These are phyloP conservation scores for Notoglanidium macrostoma DNA, from an alignment of 2,797 vertebrate species.

Conservation along the genomic window DNA sequence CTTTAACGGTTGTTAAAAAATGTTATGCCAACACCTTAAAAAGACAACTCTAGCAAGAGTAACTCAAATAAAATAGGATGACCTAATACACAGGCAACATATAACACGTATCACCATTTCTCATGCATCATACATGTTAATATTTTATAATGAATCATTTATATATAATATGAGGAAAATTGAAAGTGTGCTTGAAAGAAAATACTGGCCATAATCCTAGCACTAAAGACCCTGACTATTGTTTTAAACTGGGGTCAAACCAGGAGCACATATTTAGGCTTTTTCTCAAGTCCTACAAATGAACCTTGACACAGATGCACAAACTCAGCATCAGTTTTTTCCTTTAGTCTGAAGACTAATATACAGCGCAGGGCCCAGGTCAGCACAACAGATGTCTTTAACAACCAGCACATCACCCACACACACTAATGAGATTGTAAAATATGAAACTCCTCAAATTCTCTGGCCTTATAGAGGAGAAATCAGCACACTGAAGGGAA, in stretches of 20 bases:
- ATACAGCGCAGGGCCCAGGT: conserved; percentile 9
- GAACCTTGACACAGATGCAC: not conserved
- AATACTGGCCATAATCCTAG: not conserved
- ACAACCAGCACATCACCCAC: conserved; percentile 14
- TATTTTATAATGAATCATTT: not conserved
- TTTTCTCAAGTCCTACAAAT: not conserved
- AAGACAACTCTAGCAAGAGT: not conserved
- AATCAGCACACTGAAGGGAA: conserved; percentile 5
- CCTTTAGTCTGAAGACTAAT: not conserved
- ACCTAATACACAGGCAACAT: not conserved
- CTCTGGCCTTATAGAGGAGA: not conserved
- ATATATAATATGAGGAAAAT: not conserved
- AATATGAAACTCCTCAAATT: conserved; percentile 13
- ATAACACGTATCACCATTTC: not conserved
- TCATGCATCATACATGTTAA: too few relatives aligned
- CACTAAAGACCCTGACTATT: not conserved
- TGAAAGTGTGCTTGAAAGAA: not conserved
- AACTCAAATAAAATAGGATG: not conserved
- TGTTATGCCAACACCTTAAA: not conserved
- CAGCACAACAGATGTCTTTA: not conserved
- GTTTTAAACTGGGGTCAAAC: not conserved
- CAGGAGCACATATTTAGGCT: not conserved
- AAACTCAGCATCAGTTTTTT: not conserved
- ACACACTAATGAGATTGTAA: conserved; percentile 10
- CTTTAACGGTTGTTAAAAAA: not conserved